These are phyloP conservation scores for Exocentrus adspersus DNA, from an alignment of 2,888 invertebrate species.

Conservation along the genomic window DNA sequence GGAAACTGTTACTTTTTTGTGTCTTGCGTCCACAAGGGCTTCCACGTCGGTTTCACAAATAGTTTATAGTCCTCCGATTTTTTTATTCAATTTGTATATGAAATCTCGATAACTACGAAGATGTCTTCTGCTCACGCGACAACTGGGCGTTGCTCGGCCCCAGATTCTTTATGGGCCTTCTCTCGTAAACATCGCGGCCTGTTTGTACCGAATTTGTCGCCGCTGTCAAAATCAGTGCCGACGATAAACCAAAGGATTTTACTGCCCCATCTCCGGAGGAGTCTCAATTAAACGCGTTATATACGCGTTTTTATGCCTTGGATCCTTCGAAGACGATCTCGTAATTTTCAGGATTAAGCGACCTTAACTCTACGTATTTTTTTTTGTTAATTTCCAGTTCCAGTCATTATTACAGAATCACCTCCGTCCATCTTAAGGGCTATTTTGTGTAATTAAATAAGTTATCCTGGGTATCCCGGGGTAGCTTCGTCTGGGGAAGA, in stretches of 20 bases:
- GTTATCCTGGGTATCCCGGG: conserved; percentile 20
- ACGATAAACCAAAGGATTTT: conserved; percentile 56
- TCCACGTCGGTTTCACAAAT: no score
- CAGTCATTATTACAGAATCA: neutral
- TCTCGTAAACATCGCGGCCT: conserved; percentile 58
- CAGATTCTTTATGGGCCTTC: conserved; percentile 54
- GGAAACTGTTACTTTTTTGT: no score
- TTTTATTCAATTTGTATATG: no score
- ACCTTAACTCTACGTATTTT: no score
- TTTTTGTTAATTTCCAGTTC: neutral
- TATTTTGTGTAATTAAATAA: conserved; percentile 23
- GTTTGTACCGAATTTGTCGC: conserved; percentile 61
- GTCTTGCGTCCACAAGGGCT: no score
- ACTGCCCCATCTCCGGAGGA: conserved; percentile 47
- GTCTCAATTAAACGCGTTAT: conserved; percentile 57
- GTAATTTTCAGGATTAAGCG: neutral
- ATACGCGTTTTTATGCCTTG: conserved; percentile 39
- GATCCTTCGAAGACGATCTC: neutral
- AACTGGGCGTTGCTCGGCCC: conserved; percentile 52
- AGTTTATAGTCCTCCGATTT: no score
- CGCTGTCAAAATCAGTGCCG: conserved; percentile 58
- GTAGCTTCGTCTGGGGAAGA: conserved; percentile 11
- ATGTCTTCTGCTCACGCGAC: conserved; percentile 57
- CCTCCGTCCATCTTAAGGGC: conserved; percentile 1
- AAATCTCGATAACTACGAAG: conserved; percentile 47